These are phyloP conservation scores for Sepioteuthis lessoniana DNA, from an alignment of 2,888 invertebrate species.

Conservation along the genomic window DNA sequence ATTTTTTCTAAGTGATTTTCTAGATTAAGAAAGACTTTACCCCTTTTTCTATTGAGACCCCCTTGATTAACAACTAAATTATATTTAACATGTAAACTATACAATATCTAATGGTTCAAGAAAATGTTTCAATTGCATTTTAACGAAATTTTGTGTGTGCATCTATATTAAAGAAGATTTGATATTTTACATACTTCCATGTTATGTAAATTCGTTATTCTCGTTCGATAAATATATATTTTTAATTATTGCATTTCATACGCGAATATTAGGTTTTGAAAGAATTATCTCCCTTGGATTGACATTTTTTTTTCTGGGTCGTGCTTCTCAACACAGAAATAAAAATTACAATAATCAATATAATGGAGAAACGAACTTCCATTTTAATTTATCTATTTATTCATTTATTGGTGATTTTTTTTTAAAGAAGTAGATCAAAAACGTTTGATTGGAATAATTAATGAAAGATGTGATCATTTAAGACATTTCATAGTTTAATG, in stretches of 20 bases:
- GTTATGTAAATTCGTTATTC: background rate
- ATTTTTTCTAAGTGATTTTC: too few species aligned
- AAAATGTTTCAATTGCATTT: too few species aligned
- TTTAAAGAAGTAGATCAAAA: background rate
- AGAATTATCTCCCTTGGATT: background rate
- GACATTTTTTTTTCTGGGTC: background rate
- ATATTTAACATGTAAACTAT: too few species aligned
- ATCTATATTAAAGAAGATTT: too few species aligned
- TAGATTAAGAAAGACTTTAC: too few species aligned
- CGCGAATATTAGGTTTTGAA: background rate
- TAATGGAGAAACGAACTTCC: background rate
- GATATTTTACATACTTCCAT: too few species aligned
- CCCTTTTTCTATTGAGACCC: too few species aligned
- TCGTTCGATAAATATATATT: background rate
- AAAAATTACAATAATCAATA: background rate
- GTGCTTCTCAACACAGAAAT: background rate
- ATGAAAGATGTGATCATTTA: too few species aligned
- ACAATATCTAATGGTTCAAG: too few species aligned
- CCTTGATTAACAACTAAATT: too few species aligned
- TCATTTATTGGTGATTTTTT: background rate
- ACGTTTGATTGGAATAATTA: background rate
- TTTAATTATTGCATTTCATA: background rate
- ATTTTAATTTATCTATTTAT: background rate
- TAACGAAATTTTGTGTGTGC: too few species aligned
- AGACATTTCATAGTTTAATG: background rate